Conservation (phyloP, 2,888 invertebrate species). For the Yponomeuta plumbellus region DNA sequence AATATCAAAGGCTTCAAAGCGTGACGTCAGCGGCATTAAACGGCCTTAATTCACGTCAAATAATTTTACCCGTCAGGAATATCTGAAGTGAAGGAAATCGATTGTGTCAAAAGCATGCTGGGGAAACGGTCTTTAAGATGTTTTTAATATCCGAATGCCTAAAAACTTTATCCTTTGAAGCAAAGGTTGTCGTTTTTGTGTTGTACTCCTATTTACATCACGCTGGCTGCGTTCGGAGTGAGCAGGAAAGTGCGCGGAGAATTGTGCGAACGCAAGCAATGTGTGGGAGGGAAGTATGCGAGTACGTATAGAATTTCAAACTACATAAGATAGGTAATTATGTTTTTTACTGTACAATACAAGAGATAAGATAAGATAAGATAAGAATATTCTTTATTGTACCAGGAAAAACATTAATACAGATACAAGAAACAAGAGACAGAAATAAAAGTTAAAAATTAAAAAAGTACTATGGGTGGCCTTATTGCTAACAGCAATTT, state of each 20-base stretch:
- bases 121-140: background rate
- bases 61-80: background rate
- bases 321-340: too few species aligned
- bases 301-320: too few species aligned
- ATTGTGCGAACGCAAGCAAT: background rate
- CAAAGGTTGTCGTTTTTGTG: slow-evolving; percentile 23
- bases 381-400: too few species aligned
- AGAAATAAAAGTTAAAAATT: too few species aligned
- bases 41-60: background rate
- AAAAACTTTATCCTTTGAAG: slow-evolving; percentile 35
- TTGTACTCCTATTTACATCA: background rate
- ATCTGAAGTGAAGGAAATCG: slow-evolving; percentile 14
- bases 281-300: too few species aligned
- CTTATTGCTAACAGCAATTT: too few species aligned
- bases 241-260: background rate
- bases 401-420: too few species aligned
- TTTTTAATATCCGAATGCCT: slow-evolving; percentile 41
- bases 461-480: too few species aligned
- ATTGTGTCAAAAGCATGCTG: slow-evolving; percentile 20
- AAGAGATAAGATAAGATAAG: too few species aligned
- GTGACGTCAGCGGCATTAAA: background rate
- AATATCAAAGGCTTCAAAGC: background rate
- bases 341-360: too few species aligned
- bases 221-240: background rate
- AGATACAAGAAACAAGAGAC: too few species aligned